phyloP scores from a whole-genome alignment of 2,113 vertebrate species.

The Porphyrio hochstetteri region DNA sequence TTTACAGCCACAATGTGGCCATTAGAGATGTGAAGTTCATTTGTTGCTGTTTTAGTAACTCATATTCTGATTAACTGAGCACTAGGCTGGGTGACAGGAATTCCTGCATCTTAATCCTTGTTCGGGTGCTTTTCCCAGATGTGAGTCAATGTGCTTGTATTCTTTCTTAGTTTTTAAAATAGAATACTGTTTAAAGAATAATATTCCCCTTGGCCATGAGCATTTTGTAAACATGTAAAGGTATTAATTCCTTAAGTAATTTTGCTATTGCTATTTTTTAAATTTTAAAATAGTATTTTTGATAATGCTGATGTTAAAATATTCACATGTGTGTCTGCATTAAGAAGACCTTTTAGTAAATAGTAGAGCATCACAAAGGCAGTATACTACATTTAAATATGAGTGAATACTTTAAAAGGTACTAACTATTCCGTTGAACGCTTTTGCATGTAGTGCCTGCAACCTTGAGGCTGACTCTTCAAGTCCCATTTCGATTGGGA shows the following conservation, averaged over 20 bases:
- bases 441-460: background rate
- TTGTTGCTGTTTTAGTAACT: background rate
- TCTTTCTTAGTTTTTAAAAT: background rate
- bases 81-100: background rate
- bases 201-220: background rate
- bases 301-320: background rate
- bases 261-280: background rate
- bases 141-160: background rate
- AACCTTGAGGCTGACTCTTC: background rate
- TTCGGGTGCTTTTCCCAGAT: background rate
- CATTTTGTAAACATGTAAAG: background rate
- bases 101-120: background rate
- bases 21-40: background rate
- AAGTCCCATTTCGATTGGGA: background rate
- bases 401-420: background rate
- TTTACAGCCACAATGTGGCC: background rate
- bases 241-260: background rate
- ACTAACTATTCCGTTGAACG: background rate
- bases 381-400: background rate
- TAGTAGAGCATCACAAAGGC: background rate
- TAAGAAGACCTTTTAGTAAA: background rate
- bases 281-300: background rate
- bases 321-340: background rate
- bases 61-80: background rate
- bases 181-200: background rate